These are phyloP conservation scores for Drosophila tsacasi DNA, from an alignment of 1,140 invertebrate species.

Conservation along the genomic window DNA sequence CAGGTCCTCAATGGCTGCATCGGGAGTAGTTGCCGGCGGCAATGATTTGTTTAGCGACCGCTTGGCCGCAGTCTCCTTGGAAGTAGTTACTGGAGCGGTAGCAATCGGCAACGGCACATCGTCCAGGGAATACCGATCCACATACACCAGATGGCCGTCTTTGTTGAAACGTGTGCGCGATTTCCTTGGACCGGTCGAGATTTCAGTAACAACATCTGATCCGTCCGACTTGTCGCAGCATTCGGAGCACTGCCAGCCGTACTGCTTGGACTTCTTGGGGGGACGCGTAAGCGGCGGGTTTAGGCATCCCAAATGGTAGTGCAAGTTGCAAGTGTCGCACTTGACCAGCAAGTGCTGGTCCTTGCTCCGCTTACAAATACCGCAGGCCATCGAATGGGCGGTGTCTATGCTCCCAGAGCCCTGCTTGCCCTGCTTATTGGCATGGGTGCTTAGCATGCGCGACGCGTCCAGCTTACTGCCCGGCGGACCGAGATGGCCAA, in stretches of 20 bases:
- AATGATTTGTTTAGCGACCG: conserved; percentile 61
- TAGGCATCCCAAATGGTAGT: conserved; percentile 97
- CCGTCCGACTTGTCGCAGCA: conserved; percentile 95
- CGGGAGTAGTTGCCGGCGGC: conserved; percentile 42
- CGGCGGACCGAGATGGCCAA: conserved; percentile 87
- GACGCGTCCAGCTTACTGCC: conserved; percentile 86
- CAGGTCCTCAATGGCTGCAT: conserved; percentile 48
- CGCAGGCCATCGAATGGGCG: conserved; percentile 86
- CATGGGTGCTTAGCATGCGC: conserved; percentile 86
- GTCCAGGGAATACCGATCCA: conserved; percentile 69
- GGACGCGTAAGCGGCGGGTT: conserved; percentile 96
- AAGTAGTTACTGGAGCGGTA: background rate
- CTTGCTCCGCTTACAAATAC: conserved; percentile 92
- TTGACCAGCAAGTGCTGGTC: conserved; percentile 96
- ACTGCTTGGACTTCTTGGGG: conserved; percentile 96
- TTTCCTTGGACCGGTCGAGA: conserved; percentile 91
- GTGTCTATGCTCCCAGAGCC: conserved; percentile 38
- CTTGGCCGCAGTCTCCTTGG: conserved; percentile 47
- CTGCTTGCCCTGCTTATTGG: conserved; percentile 49
- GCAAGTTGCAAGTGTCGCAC: conserved; percentile 96
- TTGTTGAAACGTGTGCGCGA: conserved; percentile 91
- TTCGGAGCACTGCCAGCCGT: conserved; percentile 97
- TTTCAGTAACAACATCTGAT: conserved; percentile 90
- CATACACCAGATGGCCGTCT: conserved; percentile 86
- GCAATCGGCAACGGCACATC: conserved; percentile 46